Percentiles rank a stretch among this genome's conserved stretches.
These are phyloP conservation scores for Papilio polyxenes DNA, from an alignment of 1,140 invertebrate genomes.

Conservation along the genomic window DNA sequence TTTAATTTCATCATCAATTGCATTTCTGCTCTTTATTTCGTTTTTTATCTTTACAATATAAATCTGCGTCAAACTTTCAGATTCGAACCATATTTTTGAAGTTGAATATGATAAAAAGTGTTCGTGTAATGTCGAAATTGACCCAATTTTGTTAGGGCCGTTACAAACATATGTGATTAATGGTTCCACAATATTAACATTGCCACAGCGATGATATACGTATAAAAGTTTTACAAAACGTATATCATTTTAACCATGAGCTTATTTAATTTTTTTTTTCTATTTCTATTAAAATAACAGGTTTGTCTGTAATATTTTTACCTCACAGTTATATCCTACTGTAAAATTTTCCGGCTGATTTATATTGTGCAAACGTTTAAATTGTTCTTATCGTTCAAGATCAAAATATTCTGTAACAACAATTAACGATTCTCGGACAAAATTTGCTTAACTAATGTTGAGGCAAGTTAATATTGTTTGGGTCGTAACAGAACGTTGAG, in stretches of 20 bases:
- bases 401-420: background rate
- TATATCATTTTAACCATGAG: too few species aligned
- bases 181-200: background rate
- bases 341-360: background rate
- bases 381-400: background rate
- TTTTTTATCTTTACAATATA: too few species aligned
- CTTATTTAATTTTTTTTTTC: too few species aligned
- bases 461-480: conserved; percentile 8
- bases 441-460: conserved; percentile 8
- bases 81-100: background rate
- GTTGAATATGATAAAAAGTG: background rate
- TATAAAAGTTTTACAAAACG: background rate
- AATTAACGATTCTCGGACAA: conserved; percentile 1
- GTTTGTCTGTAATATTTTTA: too few species aligned
- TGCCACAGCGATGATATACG: background rate
- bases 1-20: too few species aligned
- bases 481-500: background rate
- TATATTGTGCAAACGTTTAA: background rate
- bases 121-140: background rate
- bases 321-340: too few species aligned
- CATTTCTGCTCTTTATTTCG: too few species aligned
- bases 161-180: background rate
- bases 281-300: too few species aligned
- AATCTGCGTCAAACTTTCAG: background rate
- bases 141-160: conserved; percentile 2